Percentiles rank a stretch among this genome's conserved stretches.
Conservation (phyloP, 1,140 invertebrate genomes). For the Zaprionus tsacasi region DNA sequence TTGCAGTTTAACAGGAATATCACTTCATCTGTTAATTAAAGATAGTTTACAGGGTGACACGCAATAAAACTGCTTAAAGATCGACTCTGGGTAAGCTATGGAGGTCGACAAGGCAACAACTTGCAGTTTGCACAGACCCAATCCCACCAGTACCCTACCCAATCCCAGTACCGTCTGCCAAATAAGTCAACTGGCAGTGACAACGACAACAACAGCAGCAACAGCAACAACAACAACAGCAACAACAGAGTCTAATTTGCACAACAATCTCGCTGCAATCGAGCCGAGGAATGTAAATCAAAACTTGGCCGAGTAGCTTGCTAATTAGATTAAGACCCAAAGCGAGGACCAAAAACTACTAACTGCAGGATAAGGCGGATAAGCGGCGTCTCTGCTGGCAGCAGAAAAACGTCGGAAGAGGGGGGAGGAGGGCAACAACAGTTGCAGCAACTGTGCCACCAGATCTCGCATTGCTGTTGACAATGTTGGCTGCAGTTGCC, state of each 20-base stretch:
- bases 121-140: too few relatives aligned
- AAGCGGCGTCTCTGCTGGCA: neutral
- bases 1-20: neutral
- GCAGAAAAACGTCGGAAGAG: neutral
- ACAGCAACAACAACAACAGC: constrained; percentile 9
- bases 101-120: constrained; percentile 2
- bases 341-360: constrained; percentile 15
- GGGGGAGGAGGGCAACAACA: neutral
- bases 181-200: constrained; percentile 15
- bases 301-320: constrained; percentile 67
- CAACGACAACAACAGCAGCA: constrained; percentile 10
- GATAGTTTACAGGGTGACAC: neutral
- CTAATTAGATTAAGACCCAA: constrained; percentile 71
- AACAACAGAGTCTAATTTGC: constrained; percentile 39
- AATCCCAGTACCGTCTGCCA: neutral
- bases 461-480: constrained; percentile 50
- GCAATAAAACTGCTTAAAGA: neutral
- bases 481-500: constrained; percentile 44
- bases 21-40: neutral
- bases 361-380: neutral
- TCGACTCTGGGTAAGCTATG: neutral
- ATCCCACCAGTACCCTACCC: neutral
- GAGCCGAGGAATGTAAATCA: constrained; percentile 70
- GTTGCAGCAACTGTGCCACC: constrained; percentile 10
- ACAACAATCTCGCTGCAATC: constrained; percentile 44